Percentiles rank a stretch among this genome's conserved stretches.
Evolutionary conservation across 2,113 vertebrate genomes (phyloP).

Genomic region (Geococcyx californianus): DNA sequence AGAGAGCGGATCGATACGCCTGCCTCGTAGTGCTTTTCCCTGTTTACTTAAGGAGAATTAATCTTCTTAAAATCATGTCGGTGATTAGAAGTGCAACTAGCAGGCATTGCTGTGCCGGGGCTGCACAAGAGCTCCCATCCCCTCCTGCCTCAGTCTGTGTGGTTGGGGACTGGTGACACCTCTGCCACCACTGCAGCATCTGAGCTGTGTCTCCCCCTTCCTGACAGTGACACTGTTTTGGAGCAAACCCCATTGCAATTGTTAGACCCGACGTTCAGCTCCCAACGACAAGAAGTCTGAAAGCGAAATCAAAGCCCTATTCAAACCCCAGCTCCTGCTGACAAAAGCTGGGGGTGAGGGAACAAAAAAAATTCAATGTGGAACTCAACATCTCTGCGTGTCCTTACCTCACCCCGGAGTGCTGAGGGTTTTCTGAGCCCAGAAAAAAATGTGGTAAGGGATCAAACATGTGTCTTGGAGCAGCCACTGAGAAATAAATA

Average conservation of each 20-base stretch:
- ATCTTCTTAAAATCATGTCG: background rate
- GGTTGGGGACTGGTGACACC: background rate
- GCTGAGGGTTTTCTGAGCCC: background rate
- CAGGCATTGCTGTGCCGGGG: background rate
- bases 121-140: background rate
- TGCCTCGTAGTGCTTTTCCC: background rate
- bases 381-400: background rate
- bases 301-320: slow-evolving; percentile 33
- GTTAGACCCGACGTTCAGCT: background rate
- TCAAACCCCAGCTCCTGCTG: slow-evolving; percentile 8
- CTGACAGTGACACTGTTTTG: fast-evolving
- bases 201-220: background rate
- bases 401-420: background rate
- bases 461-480: background rate
- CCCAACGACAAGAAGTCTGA: background rate
- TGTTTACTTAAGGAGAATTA: slow-evolving; percentile 9
- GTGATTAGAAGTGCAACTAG: background rate
- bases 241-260: background rate
- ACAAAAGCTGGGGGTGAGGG: background rate
- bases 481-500: background rate
- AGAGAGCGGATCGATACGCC: slow-evolving; percentile 22
- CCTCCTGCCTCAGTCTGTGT: background rate
- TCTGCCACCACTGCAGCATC: background rate
- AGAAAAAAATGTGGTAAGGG: background rate
- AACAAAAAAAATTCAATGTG: background rate